Conservation (phyloP, 2,888 invertebrate species). For the Pseudococcus viburni region DNA sequence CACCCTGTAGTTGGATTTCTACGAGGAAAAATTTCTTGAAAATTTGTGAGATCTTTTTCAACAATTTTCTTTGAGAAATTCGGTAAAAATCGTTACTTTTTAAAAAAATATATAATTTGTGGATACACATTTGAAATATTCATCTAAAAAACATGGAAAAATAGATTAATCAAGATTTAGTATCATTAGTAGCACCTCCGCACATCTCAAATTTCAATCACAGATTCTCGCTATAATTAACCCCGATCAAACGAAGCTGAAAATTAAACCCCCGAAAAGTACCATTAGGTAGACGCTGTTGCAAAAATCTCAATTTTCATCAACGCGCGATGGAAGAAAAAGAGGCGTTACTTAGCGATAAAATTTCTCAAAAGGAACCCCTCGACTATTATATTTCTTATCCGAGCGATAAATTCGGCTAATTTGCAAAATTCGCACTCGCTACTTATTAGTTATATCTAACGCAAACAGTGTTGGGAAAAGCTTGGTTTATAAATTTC, state of each 20-base stretch:
- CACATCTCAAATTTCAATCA: background rate
- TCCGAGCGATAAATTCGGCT: conserved; percentile 40
- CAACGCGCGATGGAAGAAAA: background rate
- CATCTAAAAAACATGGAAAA: no score
- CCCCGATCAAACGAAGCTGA: background rate
- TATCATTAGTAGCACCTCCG: no score
- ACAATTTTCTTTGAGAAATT: no score
- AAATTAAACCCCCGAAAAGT: background rate
- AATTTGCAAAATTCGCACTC: background rate
- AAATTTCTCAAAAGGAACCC: conserved; percentile 6
- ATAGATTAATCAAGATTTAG: no score
- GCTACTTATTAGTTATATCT: background rate
- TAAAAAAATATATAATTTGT: no score
- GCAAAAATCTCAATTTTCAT: background rate
- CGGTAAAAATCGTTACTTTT: no score
- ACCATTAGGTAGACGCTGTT: background rate
- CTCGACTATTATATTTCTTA: background rate
- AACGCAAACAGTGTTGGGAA: background rate
- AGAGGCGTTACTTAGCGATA: conserved; percentile 7
- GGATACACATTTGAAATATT: no score
- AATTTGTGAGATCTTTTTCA: no score
- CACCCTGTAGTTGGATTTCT: no score
- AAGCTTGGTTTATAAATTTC: conserved; percentile 25
- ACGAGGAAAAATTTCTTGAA: no score
- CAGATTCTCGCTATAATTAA: background rate